Evolutionary conservation across 2,888 invertebrate species (phyloP).

Genomic region (Nebria salina): DNA sequence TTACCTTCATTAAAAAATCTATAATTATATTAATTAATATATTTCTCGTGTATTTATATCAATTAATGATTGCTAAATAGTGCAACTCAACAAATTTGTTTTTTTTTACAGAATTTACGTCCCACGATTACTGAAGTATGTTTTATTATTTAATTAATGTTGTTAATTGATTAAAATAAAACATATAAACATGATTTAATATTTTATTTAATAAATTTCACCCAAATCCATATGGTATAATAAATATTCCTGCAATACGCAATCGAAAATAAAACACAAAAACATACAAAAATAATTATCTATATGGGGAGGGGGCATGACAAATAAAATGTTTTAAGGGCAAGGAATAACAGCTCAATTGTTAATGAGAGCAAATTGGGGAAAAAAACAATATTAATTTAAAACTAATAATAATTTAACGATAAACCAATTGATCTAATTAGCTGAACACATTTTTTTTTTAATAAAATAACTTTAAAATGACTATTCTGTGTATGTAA

Average conservation of each 20-base stretch:
- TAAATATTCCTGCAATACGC: conserved; percentile 34
- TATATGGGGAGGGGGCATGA: neutral
- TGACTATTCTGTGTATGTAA: conserved; percentile 38
- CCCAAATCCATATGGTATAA: conserved; percentile 37
- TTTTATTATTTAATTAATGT: no score
- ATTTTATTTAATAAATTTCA: conserved; percentile 36
- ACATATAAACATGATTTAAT: conserved; percentile 34
- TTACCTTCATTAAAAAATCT: neutral
- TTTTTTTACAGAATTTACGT: no score
- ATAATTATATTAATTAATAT: no score
- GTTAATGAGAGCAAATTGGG: neutral
- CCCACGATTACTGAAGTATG: no score
- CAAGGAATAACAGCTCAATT: neutral
- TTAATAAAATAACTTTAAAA: conserved; percentile 1
- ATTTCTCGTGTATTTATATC: no score
- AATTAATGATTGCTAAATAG: no score
- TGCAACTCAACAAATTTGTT: no score
- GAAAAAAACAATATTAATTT: neutral
- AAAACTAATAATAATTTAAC: conserved; percentile 2
- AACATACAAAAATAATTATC: conserved; percentile 36
- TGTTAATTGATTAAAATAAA: neutral
- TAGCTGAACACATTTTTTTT: conserved; percentile 16
- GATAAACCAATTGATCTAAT: neutral
- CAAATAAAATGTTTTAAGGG: neutral
- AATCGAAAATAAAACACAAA: conserved; percentile 32